These are phyloP conservation scores for Scarus forsteni DNA, from an alignment of 2,797 vertebrate species.

Conservation along the genomic window DNA sequence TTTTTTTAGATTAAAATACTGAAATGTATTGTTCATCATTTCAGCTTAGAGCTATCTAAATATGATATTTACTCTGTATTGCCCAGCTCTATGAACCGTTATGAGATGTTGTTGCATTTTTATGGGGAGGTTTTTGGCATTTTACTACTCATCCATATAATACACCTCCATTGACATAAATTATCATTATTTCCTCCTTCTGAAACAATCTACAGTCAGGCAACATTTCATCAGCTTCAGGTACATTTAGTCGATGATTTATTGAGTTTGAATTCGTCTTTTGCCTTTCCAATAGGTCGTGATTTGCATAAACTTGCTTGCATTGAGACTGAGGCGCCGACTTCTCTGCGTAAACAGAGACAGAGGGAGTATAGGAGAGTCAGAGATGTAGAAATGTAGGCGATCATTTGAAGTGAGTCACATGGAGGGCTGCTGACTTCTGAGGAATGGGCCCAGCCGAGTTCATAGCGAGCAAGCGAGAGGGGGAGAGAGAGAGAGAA, in stretches of 20 bases:
- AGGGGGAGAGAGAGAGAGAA: conserved; percentile 30
- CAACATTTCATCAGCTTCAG: not conserved
- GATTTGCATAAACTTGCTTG: conserved; percentile 22
- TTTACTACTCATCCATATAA: no score
- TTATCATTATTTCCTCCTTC: not conserved
- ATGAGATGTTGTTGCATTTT: no score
- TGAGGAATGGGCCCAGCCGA: conserved; percentile 63
- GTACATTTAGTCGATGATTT: not conserved
- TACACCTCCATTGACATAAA: not conserved
- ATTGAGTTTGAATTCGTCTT: conserved; percentile 14
- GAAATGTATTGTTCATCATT: no score
- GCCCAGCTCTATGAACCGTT: no score
- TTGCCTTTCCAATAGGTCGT: conserved; percentile 8
- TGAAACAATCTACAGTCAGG: not conserved
- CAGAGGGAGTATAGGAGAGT: conserved; percentile 17
- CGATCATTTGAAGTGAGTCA: conserved; percentile 70
- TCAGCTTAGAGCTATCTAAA: no score
- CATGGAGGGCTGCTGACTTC: conserved; percentile 68
- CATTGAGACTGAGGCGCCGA: conserved; percentile 4
- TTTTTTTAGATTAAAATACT: no score
- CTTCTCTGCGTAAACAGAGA: conserved; percentile 14
- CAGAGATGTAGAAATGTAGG: conserved; percentile 56
- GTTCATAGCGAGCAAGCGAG: conserved; percentile 45
- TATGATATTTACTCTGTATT: no score
- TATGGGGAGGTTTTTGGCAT: no score